Evolutionary conservation across 2,888 invertebrate genomes (phyloP), one percentile per base, ranked within the genome.

Genomic region (Dynastes hyllus): DNA sequence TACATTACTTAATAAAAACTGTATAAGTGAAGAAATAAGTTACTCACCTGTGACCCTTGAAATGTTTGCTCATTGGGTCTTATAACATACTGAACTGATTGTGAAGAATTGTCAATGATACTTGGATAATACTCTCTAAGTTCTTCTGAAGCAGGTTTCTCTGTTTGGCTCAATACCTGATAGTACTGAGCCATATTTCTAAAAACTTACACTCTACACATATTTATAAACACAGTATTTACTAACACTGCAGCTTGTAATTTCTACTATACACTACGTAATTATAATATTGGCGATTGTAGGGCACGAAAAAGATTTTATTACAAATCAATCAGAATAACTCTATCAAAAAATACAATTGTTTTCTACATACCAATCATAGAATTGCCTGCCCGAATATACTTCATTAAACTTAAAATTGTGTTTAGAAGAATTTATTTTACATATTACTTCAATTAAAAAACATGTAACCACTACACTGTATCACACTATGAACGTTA

Each of bases 161-260:
- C 86, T 76, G 90, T 89, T 89, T 91, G 91, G 87, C 92, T 87
- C 87, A 92, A 91, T 87, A 93, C 92, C 85, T 93, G 93, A 88
- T 91, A 93, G 89, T 92, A 93, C 88, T 93, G 93, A 88, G 93
- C 93, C 94, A 94, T 94, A 80, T 88, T 89, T 90, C 88, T 70
- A 76, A 76, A 69, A 77, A 77, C 66, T 78, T 69, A 78, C 65
- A 77, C 71, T 76, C 53, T 45, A 76, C 79, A 73, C 79, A 79
- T 79, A 79, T 79, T 63, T 58, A 58, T 58, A 69, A 67, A 58
- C 77, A 77, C 69, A 55, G 58, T 45, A 45, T 77, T 69, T 37
- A 75, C 40, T 61, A 61, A 61, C 50, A 63, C 73, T 13, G 16
- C 2, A 16, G 45, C 63, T 75, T 75, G 40, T 45, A 61, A 61